Base-by-base conservation (phyloP, 2,797 vertebrate genomes). In the Gila robusta region DNA sequence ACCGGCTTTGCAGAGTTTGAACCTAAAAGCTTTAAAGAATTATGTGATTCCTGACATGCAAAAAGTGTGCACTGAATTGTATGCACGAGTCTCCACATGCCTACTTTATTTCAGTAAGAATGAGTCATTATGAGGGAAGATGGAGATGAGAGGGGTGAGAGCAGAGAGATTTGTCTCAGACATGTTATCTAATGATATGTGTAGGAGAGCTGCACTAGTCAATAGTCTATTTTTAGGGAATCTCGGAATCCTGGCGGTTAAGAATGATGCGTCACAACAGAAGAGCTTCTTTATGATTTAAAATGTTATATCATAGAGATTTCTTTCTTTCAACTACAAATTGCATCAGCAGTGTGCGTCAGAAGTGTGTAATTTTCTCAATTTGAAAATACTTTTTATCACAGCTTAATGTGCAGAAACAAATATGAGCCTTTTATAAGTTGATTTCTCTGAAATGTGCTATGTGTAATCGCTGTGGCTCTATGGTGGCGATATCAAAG, bases 121-220 rank as follows among this genome's bases (percentile, higher is more conserved):
- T 83, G 81, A 83, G 69, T 83, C 81, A 83, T 81, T 54, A 81
- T 70, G 23, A 56, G 78, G 62, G 56, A 66, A 66, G 49, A 81
- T 81, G 10, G 2, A 52, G 67, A 82, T 71, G 35, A 72, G 66
- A 56, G 69, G 80, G 77, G 44, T 71, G 54, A 83, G 66, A 71
- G 49, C 23, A 72, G 28, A 28, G 39, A 62, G 70, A 47, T 74
- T 44, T 83, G 52, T 83, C 70, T 83, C 70, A 82, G 80, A 82
- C 49, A 21, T 82, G 81, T 83, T 83, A 73, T 28, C 81, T 83
- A 73, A 83, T 28, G 37, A 62, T 73, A 32, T 83, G 81, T 83
- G 81, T 73, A 83, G 81, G 81, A 64, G 81, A 83, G n/a, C 70
- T 59, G 54, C 54, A 12, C 67, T 41, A 71, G 80, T 71, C 80